Evolutionary conservation across 2,888 invertebrate species (phyloP).

Genomic region (Acrocyrtus sp.): DNA sequence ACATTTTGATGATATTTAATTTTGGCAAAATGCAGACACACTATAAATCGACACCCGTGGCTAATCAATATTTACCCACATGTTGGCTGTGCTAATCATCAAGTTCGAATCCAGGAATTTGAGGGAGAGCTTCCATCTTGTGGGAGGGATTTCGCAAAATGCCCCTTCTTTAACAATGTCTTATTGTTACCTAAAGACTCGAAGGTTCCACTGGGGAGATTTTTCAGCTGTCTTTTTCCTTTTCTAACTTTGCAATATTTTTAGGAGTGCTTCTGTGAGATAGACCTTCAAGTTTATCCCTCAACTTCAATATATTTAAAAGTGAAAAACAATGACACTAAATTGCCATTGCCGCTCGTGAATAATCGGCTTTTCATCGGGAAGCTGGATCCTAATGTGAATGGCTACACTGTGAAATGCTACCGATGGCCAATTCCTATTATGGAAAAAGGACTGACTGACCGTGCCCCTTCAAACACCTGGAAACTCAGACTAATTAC

Average conservation of each 20-base stretch:
- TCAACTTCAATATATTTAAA: constrained; percentile 22
- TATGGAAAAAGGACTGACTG: not conserved
- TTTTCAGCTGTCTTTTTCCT: not conserved
- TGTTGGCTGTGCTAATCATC: too few species aligned
- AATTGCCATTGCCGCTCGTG: not conserved
- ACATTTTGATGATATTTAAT: not conserved
- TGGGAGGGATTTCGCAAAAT: constrained; percentile 24
- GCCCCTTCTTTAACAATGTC: constrained; percentile 35
- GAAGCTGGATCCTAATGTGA: constrained; percentile 13
- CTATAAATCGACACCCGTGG: constrained; percentile 28
- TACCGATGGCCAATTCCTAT: constrained; percentile 36
- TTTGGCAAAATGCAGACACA: constrained; percentile 4
- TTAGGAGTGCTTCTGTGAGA: constrained; percentile 31
- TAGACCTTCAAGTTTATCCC: constrained; percentile 44
- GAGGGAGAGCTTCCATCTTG: constrained; percentile 29
- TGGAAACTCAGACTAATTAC: constrained; percentile 43
- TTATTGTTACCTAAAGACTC: constrained; percentile 18
- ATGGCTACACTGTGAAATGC: constrained; percentile 45
- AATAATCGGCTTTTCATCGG: constrained; percentile 30
- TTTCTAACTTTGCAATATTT: too few species aligned
- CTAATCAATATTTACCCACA: constrained; percentile 37
- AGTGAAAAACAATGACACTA: constrained; percentile 45
- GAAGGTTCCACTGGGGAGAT: constrained; percentile 1
- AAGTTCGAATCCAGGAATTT: constrained; percentile 43
- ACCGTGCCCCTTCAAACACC: constrained; percentile 19